Evolutionary conservation across 2,797 vertebrate species (phyloP).

Genomic region (Halcyon smyrnensis): DNA sequence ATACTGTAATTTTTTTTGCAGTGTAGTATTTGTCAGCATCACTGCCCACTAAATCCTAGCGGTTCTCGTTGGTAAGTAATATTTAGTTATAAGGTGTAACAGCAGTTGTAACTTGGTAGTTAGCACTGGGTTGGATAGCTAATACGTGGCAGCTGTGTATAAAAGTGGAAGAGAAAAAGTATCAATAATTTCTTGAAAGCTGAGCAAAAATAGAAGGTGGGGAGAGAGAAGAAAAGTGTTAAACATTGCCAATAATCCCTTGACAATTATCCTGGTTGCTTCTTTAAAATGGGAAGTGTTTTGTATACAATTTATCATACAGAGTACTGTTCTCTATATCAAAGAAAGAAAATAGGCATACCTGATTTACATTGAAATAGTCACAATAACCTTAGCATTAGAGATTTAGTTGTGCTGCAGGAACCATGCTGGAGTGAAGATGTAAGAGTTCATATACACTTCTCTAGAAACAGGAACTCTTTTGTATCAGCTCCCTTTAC

Average conservation of each 20-base stretch:
- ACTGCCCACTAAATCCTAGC: not conserved
- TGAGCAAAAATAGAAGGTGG: not conserved
- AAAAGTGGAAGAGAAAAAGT: not conserved
- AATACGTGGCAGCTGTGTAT: not conserved
- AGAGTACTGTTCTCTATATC: not conserved
- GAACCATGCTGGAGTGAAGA: not conserved
- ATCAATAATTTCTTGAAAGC: not conserved
- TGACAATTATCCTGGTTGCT: not conserved
- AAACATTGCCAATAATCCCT: not conserved
- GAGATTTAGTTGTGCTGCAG: not conserved
- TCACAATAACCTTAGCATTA: not conserved
- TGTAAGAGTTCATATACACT: not conserved
- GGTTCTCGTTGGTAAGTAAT: not conserved
- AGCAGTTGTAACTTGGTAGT: not conserved
- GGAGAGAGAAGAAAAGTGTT: not conserved
- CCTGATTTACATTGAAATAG: not conserved
- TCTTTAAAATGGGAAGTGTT: not conserved
- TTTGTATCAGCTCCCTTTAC: conserved; percentile 15
- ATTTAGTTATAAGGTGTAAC: not conserved
- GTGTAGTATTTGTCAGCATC: not conserved
- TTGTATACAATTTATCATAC: not conserved
- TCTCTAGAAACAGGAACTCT: not conserved
- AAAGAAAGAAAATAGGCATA: not conserved
- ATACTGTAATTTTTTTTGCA: not conserved
- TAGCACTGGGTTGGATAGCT: not conserved